Conservation (phyloP, 2,797 vertebrate genomes). For the Lacerta agilis region DNA sequence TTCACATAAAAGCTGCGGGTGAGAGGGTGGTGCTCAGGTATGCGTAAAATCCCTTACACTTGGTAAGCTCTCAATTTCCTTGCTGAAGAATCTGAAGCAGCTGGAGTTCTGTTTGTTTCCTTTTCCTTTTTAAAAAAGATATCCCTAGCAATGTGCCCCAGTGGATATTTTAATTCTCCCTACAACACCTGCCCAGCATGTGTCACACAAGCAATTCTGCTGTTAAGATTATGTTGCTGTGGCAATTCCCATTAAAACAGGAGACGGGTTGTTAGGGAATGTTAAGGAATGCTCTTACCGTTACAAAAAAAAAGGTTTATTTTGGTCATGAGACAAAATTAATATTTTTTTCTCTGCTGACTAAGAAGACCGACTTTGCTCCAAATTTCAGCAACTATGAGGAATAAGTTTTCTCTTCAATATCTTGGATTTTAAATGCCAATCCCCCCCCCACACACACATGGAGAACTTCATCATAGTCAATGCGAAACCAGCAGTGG, state of each 20-base stretch:
- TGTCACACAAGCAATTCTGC: conserved; percentile 29
- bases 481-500: conserved; percentile 33
- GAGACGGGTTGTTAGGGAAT: neutral
- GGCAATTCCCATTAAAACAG: conserved; percentile 38
- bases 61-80: neutral
- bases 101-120: neutral
- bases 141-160: neutral
- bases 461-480: conserved; percentile 28
- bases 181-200: conserved; percentile 19
- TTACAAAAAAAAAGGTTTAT: conserved; percentile 15
- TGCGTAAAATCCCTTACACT: neutral
- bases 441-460: conserved; percentile 29
- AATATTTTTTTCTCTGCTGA: neutral
- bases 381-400: neutral
- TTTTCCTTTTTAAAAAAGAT: neutral
- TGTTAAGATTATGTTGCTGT: conserved; percentile 43
- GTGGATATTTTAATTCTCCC: conserved; percentile 29
- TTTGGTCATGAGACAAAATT: conserved; percentile 24
- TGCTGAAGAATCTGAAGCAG: neutral
- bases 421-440: conserved; percentile 54
- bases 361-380: neutral
- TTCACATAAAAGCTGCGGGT: neutral
- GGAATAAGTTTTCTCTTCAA: conserved; percentile 52
- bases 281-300: neutral
- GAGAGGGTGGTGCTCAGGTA: neutral